Percentiles rank a stretch among this genome's conserved stretches.
These are phyloP conservation scores for Stegophylla sp. DNA, from an alignment of 2,888 invertebrate species.

Conservation along the genomic window DNA sequence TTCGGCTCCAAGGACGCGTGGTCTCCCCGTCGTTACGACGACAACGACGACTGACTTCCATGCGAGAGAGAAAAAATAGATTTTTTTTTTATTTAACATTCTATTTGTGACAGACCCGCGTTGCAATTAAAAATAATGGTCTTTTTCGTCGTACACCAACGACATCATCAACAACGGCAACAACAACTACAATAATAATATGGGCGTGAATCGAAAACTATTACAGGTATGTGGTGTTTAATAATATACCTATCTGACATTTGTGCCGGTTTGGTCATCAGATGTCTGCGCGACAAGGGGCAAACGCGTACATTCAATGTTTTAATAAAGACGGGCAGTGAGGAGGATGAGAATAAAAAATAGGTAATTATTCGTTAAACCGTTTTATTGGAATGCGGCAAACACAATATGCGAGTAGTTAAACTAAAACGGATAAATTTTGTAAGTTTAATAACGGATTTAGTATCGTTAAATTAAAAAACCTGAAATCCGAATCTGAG, in stretches of 20 bases:
- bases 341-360: too few relatives aligned
- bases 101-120: conserved; percentile 36
- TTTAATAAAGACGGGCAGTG: too few relatives aligned
- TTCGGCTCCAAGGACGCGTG: conserved; percentile 32
- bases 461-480: too few relatives aligned
- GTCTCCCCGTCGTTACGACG: conserved; percentile 29
- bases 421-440: too few relatives aligned
- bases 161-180: too few relatives aligned
- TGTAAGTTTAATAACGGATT: too few relatives aligned
- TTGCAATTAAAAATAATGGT: conserved; percentile 50
- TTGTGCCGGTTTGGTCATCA: conserved; percentile 28
- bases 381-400: too few relatives aligned
- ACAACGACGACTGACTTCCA: conserved; percentile 25
- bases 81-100: conserved; percentile 6
- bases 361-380: too few relatives aligned
- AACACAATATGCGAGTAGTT: too few relatives aligned
- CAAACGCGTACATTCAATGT: background rate
- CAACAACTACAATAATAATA: background rate
- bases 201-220: conserved; percentile 34
- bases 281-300: conserved; percentile 17
- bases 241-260: conserved; percentile 47
- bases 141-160: conserved; percentile 8
- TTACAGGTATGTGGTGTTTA: conserved; percentile 7
- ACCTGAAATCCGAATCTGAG: too few relatives aligned
- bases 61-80: background rate